Evolutionary conservation across 2,113 vertebrate species (phyloP), one percentile per base, ranked within the genome.

Genomic region (Grammomys surdaster): DNA sequence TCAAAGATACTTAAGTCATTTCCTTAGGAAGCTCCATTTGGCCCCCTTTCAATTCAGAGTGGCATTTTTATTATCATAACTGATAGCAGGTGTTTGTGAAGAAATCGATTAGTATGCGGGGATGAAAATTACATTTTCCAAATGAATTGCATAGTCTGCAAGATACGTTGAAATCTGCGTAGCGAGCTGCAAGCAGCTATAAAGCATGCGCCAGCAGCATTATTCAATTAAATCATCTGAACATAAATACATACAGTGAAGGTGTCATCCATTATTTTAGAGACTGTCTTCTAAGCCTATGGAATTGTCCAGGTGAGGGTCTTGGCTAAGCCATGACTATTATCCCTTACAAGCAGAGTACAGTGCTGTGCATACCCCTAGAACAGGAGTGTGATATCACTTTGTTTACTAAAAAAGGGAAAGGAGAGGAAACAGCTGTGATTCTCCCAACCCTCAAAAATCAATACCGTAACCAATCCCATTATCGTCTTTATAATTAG

Each of bases 21-120:
- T 99, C 98, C 98, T 98, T 98, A 96, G 98, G 98, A 99, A 98
- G 98, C 98, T 98, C 98, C 97, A 98, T 98, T 98, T 98, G 98
- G 98, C 98, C 98, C 98, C 98, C 97, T 98, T 98, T 98, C 98
- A 98, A 98, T 99, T 98, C 98, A 98, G 98, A 98, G 98, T 98
- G 98, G 98, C 98, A 98, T 98, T 98, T 99, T 99, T 99, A 99
- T 99, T 98, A 98, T 98, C 98, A 98, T 99, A 99, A 99, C 98
- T 98, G 98, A 99, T 99, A 98, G 98, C 98, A 99, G 98, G 98
- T 99, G 98, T 98, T 99, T 98, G 98, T 97, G 98, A 98, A 98
- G 98, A 98, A 99, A 99, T 99, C 98, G 98, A 99, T 99, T 99
- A 99, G 99, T 98, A 99, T 99, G 99, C 98, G 98, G 98, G 98